Base-by-base conservation (phyloP, 2,797 vertebrate species). In the Spondyliosoma cantharus region DNA sequence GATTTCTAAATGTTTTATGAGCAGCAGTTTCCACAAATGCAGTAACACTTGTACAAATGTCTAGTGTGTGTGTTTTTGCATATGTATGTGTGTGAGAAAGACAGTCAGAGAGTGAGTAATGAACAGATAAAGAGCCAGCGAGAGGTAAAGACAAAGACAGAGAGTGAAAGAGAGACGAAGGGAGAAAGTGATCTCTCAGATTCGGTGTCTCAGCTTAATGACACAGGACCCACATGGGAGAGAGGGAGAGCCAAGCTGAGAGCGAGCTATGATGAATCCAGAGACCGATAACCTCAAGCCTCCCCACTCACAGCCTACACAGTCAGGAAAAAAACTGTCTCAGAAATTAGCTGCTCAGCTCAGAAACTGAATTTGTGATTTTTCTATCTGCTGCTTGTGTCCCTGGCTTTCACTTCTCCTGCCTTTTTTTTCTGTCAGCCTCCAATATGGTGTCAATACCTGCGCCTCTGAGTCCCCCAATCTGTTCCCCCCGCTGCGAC, bases 121-220 rank as follows among this genome's bases (percentile, higher is more conserved):
- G 69, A 74, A 73, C 63, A 83, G 64, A 78, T 74, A 71, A 83
- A 80, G 50, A 89, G 49, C 29, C 14, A 71, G 45, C 29, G 64
- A 82, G 56, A 62, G 79, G 66, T 71, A 80, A 71, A 87, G 83
- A 76, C 70, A 69, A 72, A 84, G 70, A 83, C 2, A 66, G 64
- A 63, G 72, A 70, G 74, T 75, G 76, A 69, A 76, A 78, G 32
- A 63, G 46, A 74, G 71, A 69, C 2, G 22, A 80, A 72, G 64
- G 70, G 57, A 74, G 65, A 90, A 73, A 84, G 72, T 42, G 80
- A 88, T 85, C 71, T 76, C 82, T 90, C 80, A 71, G 83, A 89
- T 89, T 92, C 80, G 7, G 80, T 89, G 87, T 87, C 90, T 92
- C 84, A 81, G 89, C 86, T 85, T 93, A 93, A 94, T 92, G 92